A percentile compares a stretch with the other conserved stretches of the same genome.
Conservation (phyloP, 2,113 vertebrate genomes). For the Festucalex cinctus region DNA sequence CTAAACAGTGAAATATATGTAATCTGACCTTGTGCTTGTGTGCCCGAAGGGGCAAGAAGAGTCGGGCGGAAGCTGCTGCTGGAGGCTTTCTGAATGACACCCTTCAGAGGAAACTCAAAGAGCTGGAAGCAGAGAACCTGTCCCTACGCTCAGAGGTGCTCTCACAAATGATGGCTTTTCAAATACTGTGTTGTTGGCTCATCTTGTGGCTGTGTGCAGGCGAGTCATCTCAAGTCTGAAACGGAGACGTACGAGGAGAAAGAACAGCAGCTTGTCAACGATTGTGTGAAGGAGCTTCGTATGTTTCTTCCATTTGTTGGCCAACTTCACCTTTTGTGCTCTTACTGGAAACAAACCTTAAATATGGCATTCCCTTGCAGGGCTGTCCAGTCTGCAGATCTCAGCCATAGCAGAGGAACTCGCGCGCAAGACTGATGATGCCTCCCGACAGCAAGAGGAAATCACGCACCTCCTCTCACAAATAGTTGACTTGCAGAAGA, state of each 20-base stretch:
- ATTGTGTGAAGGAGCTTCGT: constrained; percentile 98
- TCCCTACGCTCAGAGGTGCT: constrained; percentile 91
- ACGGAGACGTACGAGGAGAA: constrained; percentile 96
- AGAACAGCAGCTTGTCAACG: constrained; percentile 95
- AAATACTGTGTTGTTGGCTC: too few relatives aligned
- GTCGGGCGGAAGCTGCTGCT: constrained; percentile 76
- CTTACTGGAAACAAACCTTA: background rate
- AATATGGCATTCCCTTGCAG: constrained; percentile 53
- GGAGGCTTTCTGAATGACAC: constrained; percentile 84
- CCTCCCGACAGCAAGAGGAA: constrained; percentile 93
- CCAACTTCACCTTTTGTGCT: too few relatives aligned
- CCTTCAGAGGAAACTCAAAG: constrained; percentile 90
- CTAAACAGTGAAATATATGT: background rate
- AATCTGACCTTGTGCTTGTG: background rate
- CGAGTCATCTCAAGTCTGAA: constrained; percentile 91
- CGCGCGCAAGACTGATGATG: constrained; percentile 93
- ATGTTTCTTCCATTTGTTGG: constrained; percentile 33
- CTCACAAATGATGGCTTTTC: background rate
- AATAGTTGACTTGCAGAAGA: constrained; percentile 95
- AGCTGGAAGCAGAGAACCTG: constrained; percentile 93
- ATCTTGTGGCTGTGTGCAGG: constrained; percentile 65
- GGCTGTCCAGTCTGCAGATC: constrained; percentile 91
- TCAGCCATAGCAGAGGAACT: constrained; percentile 88
- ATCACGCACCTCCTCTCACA: constrained; percentile 97
- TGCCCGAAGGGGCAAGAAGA: constrained; percentile 76